Percentiles rank a stretch among this genome's conserved stretches.
Conservation (phyloP, 1,140 invertebrate genomes). For the Ceratina calcarata region DNA sequence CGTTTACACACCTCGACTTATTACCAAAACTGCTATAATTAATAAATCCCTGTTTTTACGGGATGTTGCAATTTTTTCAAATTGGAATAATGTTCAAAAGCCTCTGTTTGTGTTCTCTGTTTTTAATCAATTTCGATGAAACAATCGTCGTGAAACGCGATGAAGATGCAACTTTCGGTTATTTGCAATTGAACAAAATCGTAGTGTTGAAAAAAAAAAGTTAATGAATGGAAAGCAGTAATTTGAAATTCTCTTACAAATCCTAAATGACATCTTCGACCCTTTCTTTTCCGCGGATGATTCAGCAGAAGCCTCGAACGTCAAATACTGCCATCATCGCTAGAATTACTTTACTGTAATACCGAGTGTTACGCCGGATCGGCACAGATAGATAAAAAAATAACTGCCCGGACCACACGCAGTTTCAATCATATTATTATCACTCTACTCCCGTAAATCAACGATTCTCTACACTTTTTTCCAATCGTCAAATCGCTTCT, state of each 20-base stretch:
- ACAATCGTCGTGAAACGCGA: too few relatives aligned
- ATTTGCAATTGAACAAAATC: constrained; percentile 15
- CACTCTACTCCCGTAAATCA: not conserved
- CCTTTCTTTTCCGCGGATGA: constrained; percentile 6
- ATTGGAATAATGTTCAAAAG: too few relatives aligned
- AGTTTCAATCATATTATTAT: constrained; percentile 2
- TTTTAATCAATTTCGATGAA: too few relatives aligned
- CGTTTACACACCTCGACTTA: constrained; percentile 12
- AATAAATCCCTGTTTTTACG: too few relatives aligned
- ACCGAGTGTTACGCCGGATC: not conserved
- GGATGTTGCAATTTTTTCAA: too few relatives aligned
- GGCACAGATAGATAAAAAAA: constrained; percentile 3
- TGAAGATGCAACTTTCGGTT: not conserved
- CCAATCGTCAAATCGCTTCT: not conserved
- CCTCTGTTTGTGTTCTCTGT: too few relatives aligned
- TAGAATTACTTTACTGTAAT: constrained; percentile 18
- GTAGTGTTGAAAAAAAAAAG: not conserved
- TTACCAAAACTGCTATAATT: too few relatives aligned
- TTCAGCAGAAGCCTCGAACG: constrained; percentile 9
- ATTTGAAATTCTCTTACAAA: constrained; percentile 18
- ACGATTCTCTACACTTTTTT: too few relatives aligned
- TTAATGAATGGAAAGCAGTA: constrained; percentile 11
- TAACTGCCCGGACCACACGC: constrained; percentile 3
- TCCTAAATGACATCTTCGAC: constrained; percentile 5
- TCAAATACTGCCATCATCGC: constrained; percentile 7